Base-by-base conservation (phyloP, 2,113 vertebrate species). In the Scytalopus superciliaris region DNA sequence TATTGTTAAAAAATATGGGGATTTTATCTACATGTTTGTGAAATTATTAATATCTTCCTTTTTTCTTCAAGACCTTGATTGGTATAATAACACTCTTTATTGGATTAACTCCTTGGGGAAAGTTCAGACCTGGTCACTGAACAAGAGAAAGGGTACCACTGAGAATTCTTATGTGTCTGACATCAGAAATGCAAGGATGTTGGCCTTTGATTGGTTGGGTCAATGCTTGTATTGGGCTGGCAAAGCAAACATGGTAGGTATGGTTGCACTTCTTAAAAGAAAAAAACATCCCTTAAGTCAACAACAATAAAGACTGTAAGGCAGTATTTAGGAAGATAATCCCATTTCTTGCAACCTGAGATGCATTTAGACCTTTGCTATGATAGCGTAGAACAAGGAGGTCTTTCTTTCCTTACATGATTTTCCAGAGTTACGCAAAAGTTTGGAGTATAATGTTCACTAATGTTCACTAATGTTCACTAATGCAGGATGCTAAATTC, bases 141-240 rank as follows among this genome's bases (percentile, higher is more conserved):
- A 69, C 35, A 96, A 94, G 70, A 75, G 50, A 39, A 91, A 67
- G 5, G 37, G 24, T 31, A 74, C 70, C 59, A 67, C 35, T 45
- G 90, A 94, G 50, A 94, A 67, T 42, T 55, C 82, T 69, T 82
- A 63, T 3, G 31, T 98, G 33, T 74, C 97, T 74, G 96, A 76
- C 7, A 12, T 97, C 37, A 73, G 84, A 92, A 95, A 97, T 86
- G 98, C 97, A 87, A 97, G 96, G 22, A 88, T 95, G 3, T 50
- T 98, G 94, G 96, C 97, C 52, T 98, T 97, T 67, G 98, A 98
- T 50, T 98, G 98, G 98, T 84, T 98, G 94, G 98, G 98, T 49
- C 97, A 95, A 9, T 96, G 78, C 72, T 97, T 98, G 59, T 98
- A 98, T 92, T 98, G 98, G 98, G 94, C 97, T 96, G 98, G 97